A percentile compares a stretch with the other conserved stretches of the same genome.
phyloP scores from a whole-genome alignment of 1,140 invertebrate species.

The Pectinophora gossypiella region DNA sequence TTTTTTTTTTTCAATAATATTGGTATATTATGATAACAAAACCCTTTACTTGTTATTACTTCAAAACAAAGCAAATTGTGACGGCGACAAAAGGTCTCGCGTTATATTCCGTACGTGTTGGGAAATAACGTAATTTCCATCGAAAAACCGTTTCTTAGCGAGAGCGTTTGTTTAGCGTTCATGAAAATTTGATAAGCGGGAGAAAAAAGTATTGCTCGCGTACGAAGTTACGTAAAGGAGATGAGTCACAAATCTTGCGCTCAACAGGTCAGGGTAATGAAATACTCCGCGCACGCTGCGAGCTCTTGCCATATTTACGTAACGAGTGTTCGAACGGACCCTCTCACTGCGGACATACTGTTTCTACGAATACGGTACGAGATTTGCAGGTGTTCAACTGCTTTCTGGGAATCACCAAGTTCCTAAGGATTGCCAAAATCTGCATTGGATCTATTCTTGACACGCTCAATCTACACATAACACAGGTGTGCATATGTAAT shows the following conservation, averaged over 20 bases:
- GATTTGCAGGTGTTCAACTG: too few species aligned
- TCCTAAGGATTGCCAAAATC: too few species aligned
- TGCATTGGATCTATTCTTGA: too few species aligned
- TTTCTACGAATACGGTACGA: too few species aligned
- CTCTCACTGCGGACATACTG: conserved; percentile 37
- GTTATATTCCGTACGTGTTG: neutral
- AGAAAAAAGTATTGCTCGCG: conserved; percentile 23
- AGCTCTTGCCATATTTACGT: conserved; percentile 59
- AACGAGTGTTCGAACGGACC: conserved; percentile 52
- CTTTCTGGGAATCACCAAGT: too few species aligned
- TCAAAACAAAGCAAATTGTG: neutral
- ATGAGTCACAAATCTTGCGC: conserved; percentile 59
- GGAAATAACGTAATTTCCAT: neutral
- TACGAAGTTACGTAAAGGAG: conserved; percentile 39
- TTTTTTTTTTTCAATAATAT: too few species aligned
- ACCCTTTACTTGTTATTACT: too few species aligned
- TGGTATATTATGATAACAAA: too few species aligned
- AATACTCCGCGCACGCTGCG: conserved; percentile 49
- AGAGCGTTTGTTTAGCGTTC: conserved; percentile 10
- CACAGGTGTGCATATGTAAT: too few species aligned
- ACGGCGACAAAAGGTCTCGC: too few species aligned
- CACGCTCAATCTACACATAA: too few species aligned
- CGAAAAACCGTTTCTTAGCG: neutral
- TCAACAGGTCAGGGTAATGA: conserved; percentile 70
- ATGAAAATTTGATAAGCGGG: conserved; percentile 38